Evolutionary conservation across 2,113 vertebrate genomes (phyloP), one percentile per base, ranked within the genome.

Genomic region (Alaudala cheleensis): DNA sequence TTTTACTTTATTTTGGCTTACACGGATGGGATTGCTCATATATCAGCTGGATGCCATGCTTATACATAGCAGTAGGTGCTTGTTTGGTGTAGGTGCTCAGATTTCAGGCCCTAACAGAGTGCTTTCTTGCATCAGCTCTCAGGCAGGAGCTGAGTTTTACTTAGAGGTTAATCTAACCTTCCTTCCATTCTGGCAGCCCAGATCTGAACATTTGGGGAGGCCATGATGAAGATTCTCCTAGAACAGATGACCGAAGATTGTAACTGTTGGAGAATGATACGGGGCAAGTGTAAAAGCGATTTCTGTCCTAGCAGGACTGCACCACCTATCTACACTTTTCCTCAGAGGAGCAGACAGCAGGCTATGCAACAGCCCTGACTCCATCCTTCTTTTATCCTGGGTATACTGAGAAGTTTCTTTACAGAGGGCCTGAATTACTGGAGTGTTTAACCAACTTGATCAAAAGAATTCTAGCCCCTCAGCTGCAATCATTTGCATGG

Each of bases 401-500:
- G 33, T 28, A 8, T 50, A 51, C 26, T 47, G 25, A 47, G 20
- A 4, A n/a, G 6, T 56, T 82, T 87, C 53, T 79, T 86, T 77
- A 29, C 21, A 45, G 17, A 31, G 26, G 9, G 33, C 51, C 24
- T 26, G 53, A 73, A 69, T 77, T 90, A 67, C 47, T 62, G 19
- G 37, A 81, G 49, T 18, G 14, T 51, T 78, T 57, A 86, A 40
- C 12, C 45, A 74, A 81, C 31, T 77, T 26, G 47, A 91, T 90
- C 62, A 96, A 86, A 95, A 94, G 87, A 92, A 92, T 83, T 90
- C 34, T 49, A 94, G 57, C 65, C 79, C 61, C 77, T 88, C 1
- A 1, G 65, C 73, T 89, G n/a, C 40, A 79, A 20, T 74, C 22
- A 80, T 84, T 93, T 86, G 69, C 73, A 81, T 72, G 83, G 65